phyloP scores from a whole-genome alignment of 2,113 vertebrate species.

The Laticauda colubrina region DNA sequence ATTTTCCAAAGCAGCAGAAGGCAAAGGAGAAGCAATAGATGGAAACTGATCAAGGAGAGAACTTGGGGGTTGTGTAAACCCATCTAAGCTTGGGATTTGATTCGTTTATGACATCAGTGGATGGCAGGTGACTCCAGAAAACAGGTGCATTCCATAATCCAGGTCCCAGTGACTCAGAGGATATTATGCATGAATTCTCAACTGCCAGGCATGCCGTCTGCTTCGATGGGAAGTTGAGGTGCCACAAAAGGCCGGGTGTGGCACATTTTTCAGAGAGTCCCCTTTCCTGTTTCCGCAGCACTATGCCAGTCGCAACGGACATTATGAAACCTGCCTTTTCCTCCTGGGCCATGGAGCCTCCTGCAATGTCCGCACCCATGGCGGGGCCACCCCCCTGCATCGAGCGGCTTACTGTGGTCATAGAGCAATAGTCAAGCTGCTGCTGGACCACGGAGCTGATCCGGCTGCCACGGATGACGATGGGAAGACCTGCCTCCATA shows the following conservation, averaged over 20 bases:
- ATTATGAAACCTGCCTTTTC: conserved; percentile 69
- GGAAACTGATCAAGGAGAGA: too few relatives aligned
- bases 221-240: background rate
- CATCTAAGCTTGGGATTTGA: background rate
- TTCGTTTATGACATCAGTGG: background rate
- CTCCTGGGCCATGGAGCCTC: conserved; percentile 72
- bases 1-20: too few relatives aligned
- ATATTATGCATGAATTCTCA: background rate
- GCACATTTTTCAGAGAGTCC: background rate
- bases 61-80: background rate
- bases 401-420: conserved; percentile 88
- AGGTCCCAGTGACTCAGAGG: background rate
- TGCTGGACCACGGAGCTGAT: conserved; percentile 76
- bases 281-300: conserved; percentile 70
- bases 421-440: conserved; percentile 69
- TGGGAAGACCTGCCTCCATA: conserved; percentile 81
- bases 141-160: background rate
- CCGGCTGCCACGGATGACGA: conserved; percentile 77
- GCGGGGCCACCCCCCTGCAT: conserved; percentile 86
- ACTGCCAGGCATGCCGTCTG: background rate
- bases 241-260: background rate
- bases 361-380: conserved; percentile 77
- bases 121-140: background rate
- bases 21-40: too few relatives aligned
- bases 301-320: conserved; percentile 87